Base-by-base conservation (phyloP, 2,888 invertebrate species). In the Andrena hattorfiana region DNA sequence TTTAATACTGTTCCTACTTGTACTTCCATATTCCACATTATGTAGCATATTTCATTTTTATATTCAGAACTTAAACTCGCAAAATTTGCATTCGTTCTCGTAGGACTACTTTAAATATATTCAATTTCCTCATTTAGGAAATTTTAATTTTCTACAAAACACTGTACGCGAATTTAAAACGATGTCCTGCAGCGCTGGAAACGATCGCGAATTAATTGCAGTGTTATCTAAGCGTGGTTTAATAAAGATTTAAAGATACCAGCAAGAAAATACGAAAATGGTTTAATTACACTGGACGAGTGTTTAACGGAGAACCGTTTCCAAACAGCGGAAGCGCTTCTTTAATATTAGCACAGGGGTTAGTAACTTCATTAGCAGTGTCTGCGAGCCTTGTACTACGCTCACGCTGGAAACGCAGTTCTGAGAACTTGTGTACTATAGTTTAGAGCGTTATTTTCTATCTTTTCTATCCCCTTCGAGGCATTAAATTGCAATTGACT, bases 261-360 rank as follows among this genome's bases (percentile, higher is more conserved):
- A n/a, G 26, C 72, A 35, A 23, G 60, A 26, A 67, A 73, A 42
- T 20, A 42, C 28, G 62, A 68, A 56, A 56, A 42, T 30, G 8
- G 26, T 60, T 62, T 75, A 75, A 82, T 80, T 70, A 26, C 69
- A 10, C 16, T 23, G 30, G 30, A n/a, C 35, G 32, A 49, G 23
- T 30, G 16, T 71, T 71, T 67, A 66, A 73, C 71, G 67, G 76
- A 8, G 76, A 59, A 76, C 76, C 56, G 68, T 77, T 73, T 60
- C 68, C 72, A 68, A 81, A 81, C 77, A 49, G 72, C 81, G 83
- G 83, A 81, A 83, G 76, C 60, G 81, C 69, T 83, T 82, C 83
- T 83, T 83, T 83, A 83, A 83, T 83, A 83, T 83, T 83, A 83
- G 83, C 83, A 82, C 83, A 81, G 81, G 77, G 83, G 83, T 77